Evolutionary conservation across 2,113 vertebrate genomes (phyloP), one percentile per base, ranked within the genome.

Genomic region (Riparia riparia): DNA sequence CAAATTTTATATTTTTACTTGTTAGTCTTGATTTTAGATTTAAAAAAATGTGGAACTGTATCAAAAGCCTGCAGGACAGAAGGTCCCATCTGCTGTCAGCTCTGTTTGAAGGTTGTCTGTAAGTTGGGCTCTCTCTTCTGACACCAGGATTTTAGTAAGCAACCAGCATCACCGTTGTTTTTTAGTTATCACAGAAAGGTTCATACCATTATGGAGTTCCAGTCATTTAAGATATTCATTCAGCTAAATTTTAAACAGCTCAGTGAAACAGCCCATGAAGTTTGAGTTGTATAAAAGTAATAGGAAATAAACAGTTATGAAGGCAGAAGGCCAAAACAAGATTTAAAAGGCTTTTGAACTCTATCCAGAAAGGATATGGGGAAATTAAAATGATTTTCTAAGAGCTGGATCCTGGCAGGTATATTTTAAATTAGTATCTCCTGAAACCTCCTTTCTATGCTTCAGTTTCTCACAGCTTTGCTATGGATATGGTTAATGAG

Each of bases 341-440:
- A 96, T 93, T 95, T 94, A 83, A 92, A 95, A 95, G 51, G 64
- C 22, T 95, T 85, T 93, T 96, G 90, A 97, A 94, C 60, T 92
- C 71, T 74, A 77, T 89, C 85, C 95, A 96, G 85, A 78, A 20
- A 68, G 89, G 79, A 94, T 78, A 39, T 39, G 79, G 66, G 68
- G 41, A 95, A 96, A 95, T 95, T 90, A 94, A 95, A 95, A 88
- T 82, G 0, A 90, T 88, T 93, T 95, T 89, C 64, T 88, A 83
- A 71, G 60, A 51, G 54, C 39, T 74, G 41, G 31, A 41, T 92
- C 56, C 79, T 83, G 54, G 42, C 72, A 96, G 82, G 51, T 81
- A 37, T 86, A 74, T 96, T 95, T 97, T 92, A 84, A 92, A 78
- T 29, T 34, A 74, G 37, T 80, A 18, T 84, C 56, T 73, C 37